Conservation (phyloP, 2,888 invertebrate genomes). For the Philhelius pedissequus region DNA sequence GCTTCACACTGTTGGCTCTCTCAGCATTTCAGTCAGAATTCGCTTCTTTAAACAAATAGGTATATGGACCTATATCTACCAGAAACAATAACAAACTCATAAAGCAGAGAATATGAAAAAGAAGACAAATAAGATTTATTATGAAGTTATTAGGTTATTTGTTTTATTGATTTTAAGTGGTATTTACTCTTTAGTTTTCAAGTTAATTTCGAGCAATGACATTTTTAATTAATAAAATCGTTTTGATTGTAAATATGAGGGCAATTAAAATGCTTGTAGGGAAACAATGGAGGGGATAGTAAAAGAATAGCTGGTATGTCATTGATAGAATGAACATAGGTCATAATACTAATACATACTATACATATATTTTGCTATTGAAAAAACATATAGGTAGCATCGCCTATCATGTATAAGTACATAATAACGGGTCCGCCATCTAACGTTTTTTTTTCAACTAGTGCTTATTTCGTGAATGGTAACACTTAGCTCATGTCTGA, state of each 20-base stretch:
- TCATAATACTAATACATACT: no score
- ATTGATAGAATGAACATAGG: no score
- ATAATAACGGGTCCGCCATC: no score
- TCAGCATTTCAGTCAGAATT: neutral
- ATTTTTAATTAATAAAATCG: conserved; percentile 5
- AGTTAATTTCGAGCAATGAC: conserved; percentile 5
- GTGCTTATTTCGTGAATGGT: no score
- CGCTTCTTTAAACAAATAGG: neutral
- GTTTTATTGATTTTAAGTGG: conserved; percentile 45
- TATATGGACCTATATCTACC: no score
- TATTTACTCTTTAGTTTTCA: neutral
- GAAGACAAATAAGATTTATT: neutral
- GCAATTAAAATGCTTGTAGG: neutral
- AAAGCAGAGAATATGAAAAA: neutral
- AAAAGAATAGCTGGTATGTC: neutral
- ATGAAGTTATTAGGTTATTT: neutral
- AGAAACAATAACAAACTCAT: no score
- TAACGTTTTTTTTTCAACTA: no score
- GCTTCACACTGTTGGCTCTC: no score
- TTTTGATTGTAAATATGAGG: neutral
- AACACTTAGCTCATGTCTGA: no score
- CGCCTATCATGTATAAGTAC: no score
- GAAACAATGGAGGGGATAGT: neutral
- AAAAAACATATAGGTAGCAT: no score
- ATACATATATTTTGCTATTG: no score